Conservation (phyloP, 92 coral and sea anemone genomes). For the Epizoanthus rinbou region DNA sequence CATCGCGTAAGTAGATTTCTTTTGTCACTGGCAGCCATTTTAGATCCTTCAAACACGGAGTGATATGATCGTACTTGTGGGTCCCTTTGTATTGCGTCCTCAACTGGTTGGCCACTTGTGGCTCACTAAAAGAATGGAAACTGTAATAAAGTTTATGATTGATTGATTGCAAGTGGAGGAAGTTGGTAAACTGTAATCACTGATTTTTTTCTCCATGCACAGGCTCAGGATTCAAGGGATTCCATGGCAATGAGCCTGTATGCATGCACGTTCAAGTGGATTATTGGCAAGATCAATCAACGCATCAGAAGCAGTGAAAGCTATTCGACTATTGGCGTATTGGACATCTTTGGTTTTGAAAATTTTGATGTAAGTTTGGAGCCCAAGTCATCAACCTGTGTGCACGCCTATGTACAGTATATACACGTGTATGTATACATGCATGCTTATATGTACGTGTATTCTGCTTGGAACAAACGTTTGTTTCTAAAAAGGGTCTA, state of each 20-base stretch:
- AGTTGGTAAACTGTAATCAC: background rate
- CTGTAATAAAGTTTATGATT: too few relatives aligned
- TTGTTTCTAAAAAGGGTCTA: too few relatives aligned
- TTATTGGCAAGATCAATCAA: conserved; percentile 88
- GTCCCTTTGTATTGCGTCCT: too few relatives aligned
- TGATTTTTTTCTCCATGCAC: background rate
- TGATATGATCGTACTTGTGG: too few relatives aligned
- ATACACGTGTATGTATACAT: background rate
- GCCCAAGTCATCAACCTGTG: background rate
- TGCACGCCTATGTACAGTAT: background rate
- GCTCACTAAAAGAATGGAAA: too few relatives aligned
- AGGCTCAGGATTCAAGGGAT: conserved; percentile 95
- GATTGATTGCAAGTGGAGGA: background rate
- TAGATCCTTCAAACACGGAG: too few relatives aligned
- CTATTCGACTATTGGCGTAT: conserved; percentile 88
- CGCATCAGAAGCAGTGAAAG: conserved; percentile 73
- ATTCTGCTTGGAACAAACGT: background rate
- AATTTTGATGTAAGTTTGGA: conserved; percentile 84
- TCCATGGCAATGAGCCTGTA: conserved; percentile 98
- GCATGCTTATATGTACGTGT: background rate
- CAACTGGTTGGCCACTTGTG: too few relatives aligned
- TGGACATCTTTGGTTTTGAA: conserved; percentile 98
- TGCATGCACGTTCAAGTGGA: conserved; percentile 95
- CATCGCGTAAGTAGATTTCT: too few relatives aligned
- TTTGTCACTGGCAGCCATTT: too few relatives aligned